These are phyloP conservation scores for Notolabrus celidotus DNA, from an alignment of 2,797 vertebrate species.

Conservation along the genomic window DNA sequence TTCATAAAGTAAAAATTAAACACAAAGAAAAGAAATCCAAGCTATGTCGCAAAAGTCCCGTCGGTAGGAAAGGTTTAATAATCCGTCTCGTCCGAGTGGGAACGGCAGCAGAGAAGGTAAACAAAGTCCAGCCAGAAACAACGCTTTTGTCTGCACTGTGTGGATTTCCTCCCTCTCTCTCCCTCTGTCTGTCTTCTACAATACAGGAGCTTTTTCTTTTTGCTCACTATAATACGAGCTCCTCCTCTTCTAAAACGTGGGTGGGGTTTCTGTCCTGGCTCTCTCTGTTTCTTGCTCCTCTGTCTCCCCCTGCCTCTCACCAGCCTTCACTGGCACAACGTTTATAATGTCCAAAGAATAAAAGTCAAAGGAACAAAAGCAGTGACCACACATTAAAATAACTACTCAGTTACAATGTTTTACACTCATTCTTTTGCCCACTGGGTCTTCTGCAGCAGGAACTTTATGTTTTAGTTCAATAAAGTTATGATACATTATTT, in stretches of 20 bases:
- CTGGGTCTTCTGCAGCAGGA: background rate
- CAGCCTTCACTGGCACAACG: background rate
- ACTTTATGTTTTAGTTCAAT: background rate
- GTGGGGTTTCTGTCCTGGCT: constrained; percentile 2
- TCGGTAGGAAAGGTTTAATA: background rate
- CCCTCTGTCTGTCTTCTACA: background rate
- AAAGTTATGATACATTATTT: background rate
- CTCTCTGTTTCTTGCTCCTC: background rate
- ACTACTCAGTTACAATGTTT: background rate
- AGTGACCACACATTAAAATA: background rate
- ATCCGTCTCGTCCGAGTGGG: constrained; percentile 38
- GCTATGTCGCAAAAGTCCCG: background rate
- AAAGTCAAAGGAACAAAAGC: background rate
- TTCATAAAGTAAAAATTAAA: background rate
- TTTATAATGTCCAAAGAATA: background rate
- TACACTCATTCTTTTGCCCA: background rate
- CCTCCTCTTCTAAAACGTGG: background rate
- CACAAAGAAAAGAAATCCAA: constrained; percentile 15
- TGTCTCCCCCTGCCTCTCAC: constrained; percentile 46
- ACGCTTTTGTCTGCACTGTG: constrained; percentile 36
- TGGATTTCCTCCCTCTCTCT: constrained; percentile 36
- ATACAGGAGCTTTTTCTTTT: background rate
- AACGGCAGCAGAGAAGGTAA: constrained; percentile 8
- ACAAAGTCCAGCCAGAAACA: constrained; percentile 34
- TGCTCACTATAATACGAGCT: background rate